Conservation (phyloP, 2,113 vertebrate species). For the Microcebus lehilahytsara region DNA sequence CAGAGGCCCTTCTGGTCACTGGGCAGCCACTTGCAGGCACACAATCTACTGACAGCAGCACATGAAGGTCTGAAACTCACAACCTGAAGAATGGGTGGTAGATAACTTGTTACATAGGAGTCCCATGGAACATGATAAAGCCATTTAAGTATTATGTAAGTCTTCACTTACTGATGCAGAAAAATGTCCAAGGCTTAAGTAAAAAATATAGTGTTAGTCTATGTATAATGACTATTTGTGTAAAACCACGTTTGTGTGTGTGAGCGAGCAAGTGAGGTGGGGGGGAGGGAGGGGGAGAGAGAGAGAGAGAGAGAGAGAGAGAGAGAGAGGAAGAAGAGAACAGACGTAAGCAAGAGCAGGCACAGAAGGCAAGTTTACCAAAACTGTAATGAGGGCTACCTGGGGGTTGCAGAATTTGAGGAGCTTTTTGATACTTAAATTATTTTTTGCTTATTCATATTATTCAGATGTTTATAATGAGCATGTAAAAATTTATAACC, state of each 20-base stretch:
- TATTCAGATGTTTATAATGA: conserved; percentile 39
- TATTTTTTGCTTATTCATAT: conserved; percentile 13
- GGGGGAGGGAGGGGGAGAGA: not conserved
- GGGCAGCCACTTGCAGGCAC: not conserved
- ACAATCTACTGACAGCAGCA: not conserved
- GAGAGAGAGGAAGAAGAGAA: not conserved
- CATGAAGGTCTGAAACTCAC: not conserved
- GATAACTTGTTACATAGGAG: not conserved
- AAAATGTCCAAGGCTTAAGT: not conserved
- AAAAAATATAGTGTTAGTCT: not conserved
- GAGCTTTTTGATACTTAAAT: not conserved
- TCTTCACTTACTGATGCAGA: not conserved
- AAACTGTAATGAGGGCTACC: not conserved
- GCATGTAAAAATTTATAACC: not conserved
- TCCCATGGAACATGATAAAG: not conserved
- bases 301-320: not conserved
- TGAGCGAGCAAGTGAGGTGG: not conserved
- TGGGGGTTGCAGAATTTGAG: not conserved
- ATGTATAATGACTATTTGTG: not conserved
- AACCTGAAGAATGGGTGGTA: not conserved
- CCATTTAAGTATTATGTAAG: not conserved
- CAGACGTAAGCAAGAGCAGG: not conserved
- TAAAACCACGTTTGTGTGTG: not conserved
- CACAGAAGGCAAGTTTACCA: not conserved
- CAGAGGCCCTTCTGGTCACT: not conserved